Evolutionary conservation across 2,888 invertebrate genomes (phyloP), one percentile per base, ranked within the genome.

Genomic region (Cephus rjabovi): DNA sequence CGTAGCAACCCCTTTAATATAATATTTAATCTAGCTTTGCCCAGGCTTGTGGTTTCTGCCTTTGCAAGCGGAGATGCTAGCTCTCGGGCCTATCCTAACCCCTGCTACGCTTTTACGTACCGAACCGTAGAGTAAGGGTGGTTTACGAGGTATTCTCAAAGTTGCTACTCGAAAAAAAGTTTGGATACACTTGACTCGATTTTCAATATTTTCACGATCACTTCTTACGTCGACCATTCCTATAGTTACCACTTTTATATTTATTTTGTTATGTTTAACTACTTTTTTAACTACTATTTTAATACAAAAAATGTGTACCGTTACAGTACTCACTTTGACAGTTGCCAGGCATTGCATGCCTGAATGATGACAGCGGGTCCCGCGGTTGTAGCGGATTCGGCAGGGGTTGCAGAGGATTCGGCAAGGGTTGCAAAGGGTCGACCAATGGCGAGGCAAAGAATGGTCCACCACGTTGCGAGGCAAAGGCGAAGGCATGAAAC

Each of bases 301-400:
- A 11, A 34, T 56, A 23, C 0, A 23, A 40, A 6, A 56, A 56
- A 23, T 56, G 0, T 56, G 23, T 9, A 56, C 23, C 9, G 23
- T 56, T 9, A 23, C 11, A n/a, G 77, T 93, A 96, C 97, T 97
- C 92, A 97, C 97, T 97, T 92, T 97, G 97, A 92, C 97, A 97
- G 87, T 96, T 96, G 89, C 96, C 96, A 92, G 97, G 97, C 85
- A 97, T 97, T 82, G 97, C 97, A 96, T 97, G 97, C 80, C 97
- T 94, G 92, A 97, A 97, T 83, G 96, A 96, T 74, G 97, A 96
- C 75, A 97, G 93, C 70, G 97, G 97, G 92, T 97, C 97, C 77
- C 94, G 93, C 79, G 97, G 95, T 84, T 97, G 97, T 89, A 98
- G 84, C 75, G 91, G 90, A 83, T 89, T 91, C 78, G 91, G 89